These are phyloP conservation scores for Microctenopoma lineatum DNA, from an alignment of 2,797 vertebrate species.

Conservation along the genomic window DNA sequence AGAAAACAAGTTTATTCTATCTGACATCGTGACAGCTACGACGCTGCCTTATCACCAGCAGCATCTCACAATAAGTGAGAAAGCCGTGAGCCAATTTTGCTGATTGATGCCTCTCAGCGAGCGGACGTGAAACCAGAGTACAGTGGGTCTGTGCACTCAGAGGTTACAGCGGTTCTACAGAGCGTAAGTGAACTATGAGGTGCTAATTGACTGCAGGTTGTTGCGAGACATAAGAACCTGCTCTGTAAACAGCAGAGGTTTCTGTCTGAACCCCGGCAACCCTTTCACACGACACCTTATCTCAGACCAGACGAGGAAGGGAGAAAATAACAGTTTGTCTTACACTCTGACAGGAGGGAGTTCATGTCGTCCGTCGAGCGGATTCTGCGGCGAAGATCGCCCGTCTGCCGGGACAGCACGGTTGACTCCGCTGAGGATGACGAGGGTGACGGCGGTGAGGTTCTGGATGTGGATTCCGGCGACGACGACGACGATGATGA, in stretches of 20 bases:
- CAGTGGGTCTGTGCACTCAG: neutral
- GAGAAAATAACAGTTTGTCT: slow-evolving; percentile 72
- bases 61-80: neutral
- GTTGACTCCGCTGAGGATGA: slow-evolving; percentile 39
- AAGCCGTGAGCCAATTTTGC: neutral
- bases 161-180: neutral
- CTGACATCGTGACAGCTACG: neutral
- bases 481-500: slow-evolving; percentile 51
- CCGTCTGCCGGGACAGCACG: slow-evolving; percentile 38
- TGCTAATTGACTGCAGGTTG: slow-evolving; percentile 60
- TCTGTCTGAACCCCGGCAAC: slow-evolving; percentile 19
- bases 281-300: slow-evolving; percentile 50
- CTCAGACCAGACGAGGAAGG: slow-evolving; percentile 25
- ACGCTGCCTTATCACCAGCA: slow-evolving; percentile 3
- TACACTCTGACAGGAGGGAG: slow-evolving; percentile 93
- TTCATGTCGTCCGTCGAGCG: slow-evolving; percentile 86
- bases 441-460: slow-evolving; percentile 17
- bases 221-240: slow-evolving; percentile 41
- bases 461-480: slow-evolving; percentile 36
- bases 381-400: slow-evolving; percentile 80
- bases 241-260: slow-evolving; percentile 57
- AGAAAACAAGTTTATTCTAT: neutral
- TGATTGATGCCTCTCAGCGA: slow-evolving; percentile 16
- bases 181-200: slow-evolving; percentile 54
- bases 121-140: slow-evolving; percentile 10